Conservation (phyloP, 2,113 vertebrate species). For the Anhinga rufa region DNA sequence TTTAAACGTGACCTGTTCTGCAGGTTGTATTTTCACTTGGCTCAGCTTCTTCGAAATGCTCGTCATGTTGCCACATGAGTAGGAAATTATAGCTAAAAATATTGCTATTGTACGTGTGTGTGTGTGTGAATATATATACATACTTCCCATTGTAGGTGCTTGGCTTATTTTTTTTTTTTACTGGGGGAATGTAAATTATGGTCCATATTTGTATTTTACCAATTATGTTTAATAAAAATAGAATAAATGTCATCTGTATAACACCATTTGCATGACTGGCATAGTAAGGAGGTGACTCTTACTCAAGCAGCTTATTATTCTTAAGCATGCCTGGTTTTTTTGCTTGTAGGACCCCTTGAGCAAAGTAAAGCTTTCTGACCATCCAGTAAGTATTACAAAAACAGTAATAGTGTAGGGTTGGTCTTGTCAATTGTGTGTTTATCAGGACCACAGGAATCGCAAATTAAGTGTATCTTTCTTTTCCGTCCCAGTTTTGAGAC, state of each 20-base stretch:
- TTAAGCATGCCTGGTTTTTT: neutral
- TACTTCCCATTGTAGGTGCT: neutral
- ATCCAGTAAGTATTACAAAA: neutral
- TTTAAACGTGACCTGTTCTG: constrained; percentile 67
- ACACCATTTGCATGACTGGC: neutral
- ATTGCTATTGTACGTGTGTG: neutral
- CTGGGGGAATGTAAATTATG: neutral
- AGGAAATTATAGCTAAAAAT: constrained; percentile 65
- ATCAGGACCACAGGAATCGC: neutral
- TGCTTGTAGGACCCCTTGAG: neutral
- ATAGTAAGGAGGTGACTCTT: neutral
- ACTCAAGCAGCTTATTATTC: neutral
- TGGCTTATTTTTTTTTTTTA: neutral
- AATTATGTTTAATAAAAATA: neutral
- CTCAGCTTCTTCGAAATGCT: constrained; percentile 48
- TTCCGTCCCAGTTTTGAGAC: neutral
- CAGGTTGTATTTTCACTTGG: constrained; percentile 63
- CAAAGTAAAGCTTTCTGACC: neutral
- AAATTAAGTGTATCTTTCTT: neutral
- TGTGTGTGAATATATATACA: neutral
- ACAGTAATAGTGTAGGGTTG: neutral
- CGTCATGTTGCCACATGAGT: constrained; percentile 50
- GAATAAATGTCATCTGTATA: neutral
- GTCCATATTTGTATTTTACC: neutral
- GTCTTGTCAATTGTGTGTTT: neutral